Percentiles rank a stretch among this genome's conserved stretches.
These are phyloP conservation scores for Drosophila mimica DNA, from an alignment of 2,888 invertebrate genomes.

Conservation along the genomic window DNA sequence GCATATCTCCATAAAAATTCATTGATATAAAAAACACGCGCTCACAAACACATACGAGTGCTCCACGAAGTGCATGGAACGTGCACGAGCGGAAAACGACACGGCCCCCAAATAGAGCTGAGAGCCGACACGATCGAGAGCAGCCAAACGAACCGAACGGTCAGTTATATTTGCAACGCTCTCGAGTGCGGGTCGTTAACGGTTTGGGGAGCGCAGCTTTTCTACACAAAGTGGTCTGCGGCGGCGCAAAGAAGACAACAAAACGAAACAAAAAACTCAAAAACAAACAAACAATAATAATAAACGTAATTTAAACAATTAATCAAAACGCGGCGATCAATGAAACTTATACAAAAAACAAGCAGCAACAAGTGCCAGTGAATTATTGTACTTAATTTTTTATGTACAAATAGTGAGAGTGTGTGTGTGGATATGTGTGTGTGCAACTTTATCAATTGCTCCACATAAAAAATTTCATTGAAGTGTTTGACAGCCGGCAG, in stretches of 20 bases:
- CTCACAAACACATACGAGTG: constrained; percentile 15
- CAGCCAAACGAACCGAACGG: constrained; percentile 20
- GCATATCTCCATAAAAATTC: constrained; percentile 52
- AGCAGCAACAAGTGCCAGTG: constrained; percentile 74
- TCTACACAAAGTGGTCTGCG: constrained; percentile 26
- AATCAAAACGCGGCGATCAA: constrained; percentile 79
- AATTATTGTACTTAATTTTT: constrained; percentile 80
- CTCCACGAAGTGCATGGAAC: constrained; percentile 44
- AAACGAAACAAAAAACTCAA: constrained; percentile 20
- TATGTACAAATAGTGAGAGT: constrained; percentile 65
- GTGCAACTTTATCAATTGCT: constrained; percentile 77
- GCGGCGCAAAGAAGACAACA: constrained; percentile 6
- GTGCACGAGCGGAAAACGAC: constrained; percentile 31
- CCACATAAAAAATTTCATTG: constrained; percentile 73
- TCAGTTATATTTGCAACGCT: constrained; percentile 76
- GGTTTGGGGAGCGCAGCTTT: constrained; percentile 52
- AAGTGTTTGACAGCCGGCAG: constrained; percentile 72
- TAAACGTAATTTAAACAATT: constrained; percentile 77
- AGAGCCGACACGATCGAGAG: constrained; percentile 36
- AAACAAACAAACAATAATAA: constrained; percentile 62
- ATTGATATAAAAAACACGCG: constrained; percentile 56
- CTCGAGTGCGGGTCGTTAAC: constrained; percentile 70
- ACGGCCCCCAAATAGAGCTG: constrained; percentile 33
- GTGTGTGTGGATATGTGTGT: constrained; percentile 22
- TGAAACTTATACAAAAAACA: constrained; percentile 61